Evolutionary conservation across 2,113 vertebrate species (phyloP).

Genomic region (Ammospiza caudacuta): DNA sequence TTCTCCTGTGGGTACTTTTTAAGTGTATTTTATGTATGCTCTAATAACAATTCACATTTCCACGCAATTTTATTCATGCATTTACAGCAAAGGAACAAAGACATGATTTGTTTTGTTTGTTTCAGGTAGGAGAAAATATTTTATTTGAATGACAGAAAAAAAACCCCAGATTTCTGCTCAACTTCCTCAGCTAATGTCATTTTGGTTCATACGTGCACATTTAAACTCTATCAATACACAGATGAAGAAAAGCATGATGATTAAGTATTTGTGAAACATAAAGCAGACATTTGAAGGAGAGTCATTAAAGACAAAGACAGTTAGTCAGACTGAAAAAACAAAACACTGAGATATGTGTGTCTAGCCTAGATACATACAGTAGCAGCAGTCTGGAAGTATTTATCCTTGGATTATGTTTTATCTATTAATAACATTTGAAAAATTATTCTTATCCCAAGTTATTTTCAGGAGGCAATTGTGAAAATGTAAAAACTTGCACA

Average conservation of each 20-base stretch:
- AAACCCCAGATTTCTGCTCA: not conserved
- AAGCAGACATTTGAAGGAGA: constrained; percentile 52
- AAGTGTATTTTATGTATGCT: not conserved
- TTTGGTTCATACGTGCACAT: not conserved
- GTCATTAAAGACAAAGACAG: constrained; percentile 72
- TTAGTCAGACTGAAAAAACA: constrained; percentile 68
- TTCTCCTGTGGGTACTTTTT: not conserved
- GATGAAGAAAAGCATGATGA: constrained; percentile 50
- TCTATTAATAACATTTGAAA: constrained; percentile 66
- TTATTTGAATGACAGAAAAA: not conserved
- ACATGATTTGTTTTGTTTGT: not conserved
- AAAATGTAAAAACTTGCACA: constrained; percentile 7
- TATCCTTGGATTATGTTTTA: constrained; percentile 69
- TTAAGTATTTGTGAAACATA: constrained; percentile 65
- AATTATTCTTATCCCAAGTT: constrained; percentile 13
- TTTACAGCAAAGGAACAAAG: not conserved
- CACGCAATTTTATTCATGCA: not conserved
- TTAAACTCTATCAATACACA: constrained; percentile 40
- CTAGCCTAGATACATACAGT: constrained; percentile 68
- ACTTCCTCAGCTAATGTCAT: not conserved
- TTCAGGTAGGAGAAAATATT: not conserved
- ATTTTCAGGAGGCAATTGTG: constrained; percentile 57
- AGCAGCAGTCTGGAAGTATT: constrained; percentile 66
- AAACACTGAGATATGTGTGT: constrained; percentile 53
- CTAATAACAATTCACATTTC: constrained; percentile 14